Conservation (phyloP, 2,113 vertebrate genomes). For the Phaethon lepturus region DNA sequence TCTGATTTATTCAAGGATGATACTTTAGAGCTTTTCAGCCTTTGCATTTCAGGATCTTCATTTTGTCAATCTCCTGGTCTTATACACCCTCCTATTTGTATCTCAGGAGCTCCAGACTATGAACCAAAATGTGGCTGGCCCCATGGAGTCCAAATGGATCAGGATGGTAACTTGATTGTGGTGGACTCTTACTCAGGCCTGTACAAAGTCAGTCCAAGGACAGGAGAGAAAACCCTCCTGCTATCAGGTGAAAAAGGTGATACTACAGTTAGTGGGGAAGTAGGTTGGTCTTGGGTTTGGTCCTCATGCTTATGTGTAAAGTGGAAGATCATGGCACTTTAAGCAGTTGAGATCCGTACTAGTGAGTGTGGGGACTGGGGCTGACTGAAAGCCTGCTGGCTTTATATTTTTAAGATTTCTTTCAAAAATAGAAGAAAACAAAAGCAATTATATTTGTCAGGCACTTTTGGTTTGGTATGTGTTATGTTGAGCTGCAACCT, state of each 20-base stretch:
- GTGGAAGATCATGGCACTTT: background rate
- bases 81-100: background rate
- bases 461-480: background rate
- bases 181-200: conserved; percentile 78
- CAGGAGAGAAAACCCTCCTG: conserved; percentile 74
- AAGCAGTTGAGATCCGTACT: background rate
- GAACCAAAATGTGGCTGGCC: conserved; percentile 75
- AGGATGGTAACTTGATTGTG: conserved; percentile 68
- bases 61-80: background rate
- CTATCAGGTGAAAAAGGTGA: conserved; percentile 66
- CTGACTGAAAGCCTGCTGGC: background rate
- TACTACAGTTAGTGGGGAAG: background rate
- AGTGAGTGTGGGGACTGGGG: background rate
- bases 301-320: background rate
- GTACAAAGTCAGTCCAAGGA: conserved; percentile 67
- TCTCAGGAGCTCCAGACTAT: conserved; percentile 72
- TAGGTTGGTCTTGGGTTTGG: background rate
- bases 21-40: background rate
- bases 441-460: background rate
- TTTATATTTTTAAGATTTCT: background rate
- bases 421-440: background rate
- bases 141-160: conserved; percentile 68
- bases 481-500: background rate
- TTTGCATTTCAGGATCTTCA: background rate
- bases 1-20: background rate